phyloP scores from a whole-genome alignment of 2,888 invertebrate species.

The Tridacna crocea region DNA sequence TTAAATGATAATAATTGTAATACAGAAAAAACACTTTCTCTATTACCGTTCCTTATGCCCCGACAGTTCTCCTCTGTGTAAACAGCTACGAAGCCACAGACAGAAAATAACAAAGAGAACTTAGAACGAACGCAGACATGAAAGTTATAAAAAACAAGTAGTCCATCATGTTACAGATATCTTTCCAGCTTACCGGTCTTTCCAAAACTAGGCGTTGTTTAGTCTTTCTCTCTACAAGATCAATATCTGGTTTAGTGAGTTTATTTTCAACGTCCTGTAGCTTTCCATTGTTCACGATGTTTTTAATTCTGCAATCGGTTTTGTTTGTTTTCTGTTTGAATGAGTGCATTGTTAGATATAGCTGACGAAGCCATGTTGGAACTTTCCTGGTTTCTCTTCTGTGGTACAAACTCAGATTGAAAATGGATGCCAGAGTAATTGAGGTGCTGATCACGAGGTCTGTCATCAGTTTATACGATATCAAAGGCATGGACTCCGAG shows the following conservation, averaged over 20 bases:
- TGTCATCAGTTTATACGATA: conserved; percentile 32
- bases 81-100: background rate
- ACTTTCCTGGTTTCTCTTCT: conserved; percentile 36
- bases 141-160: background rate
- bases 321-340: background rate
- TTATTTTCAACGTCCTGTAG: too few species aligned
- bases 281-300: background rate
- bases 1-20: too few species aligned
- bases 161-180: conserved; percentile 10
- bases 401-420: conserved; percentile 57
- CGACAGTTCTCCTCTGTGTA: too few species aligned
- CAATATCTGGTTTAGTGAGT: too few species aligned
- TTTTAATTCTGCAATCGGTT: background rate
- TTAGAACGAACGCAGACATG: background rate
- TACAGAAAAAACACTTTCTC: too few species aligned
- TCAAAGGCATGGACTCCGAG: conserved; percentile 55
- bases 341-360: background rate
- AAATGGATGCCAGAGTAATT: conserved; percentile 48
- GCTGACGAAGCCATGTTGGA: conserved; percentile 14
- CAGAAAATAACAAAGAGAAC: background rate
- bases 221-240: too few species aligned
- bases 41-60: too few species aligned
- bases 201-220: too few species aligned
- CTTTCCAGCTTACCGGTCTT: background rate
- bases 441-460: conserved; percentile 61